Evolutionary conservation across 2,888 invertebrate genomes (phyloP).

Genomic region (Synanthedon tipuliformis): DNA sequence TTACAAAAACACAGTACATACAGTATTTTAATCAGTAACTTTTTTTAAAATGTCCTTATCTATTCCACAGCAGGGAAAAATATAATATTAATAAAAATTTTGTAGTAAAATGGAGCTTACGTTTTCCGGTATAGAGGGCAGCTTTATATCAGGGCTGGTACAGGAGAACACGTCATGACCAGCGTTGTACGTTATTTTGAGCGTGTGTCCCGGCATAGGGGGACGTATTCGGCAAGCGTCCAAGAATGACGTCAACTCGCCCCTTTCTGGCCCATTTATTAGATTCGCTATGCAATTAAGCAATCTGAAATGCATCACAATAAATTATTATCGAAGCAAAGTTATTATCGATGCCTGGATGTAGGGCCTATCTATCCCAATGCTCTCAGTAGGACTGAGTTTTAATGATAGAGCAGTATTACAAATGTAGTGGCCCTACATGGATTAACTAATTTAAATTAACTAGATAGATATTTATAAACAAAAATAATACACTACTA

Average conservation of each 20-base stretch:
- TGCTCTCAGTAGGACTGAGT: too few species aligned
- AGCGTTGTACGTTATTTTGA: constrained; percentile 47
- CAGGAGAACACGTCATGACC: constrained; percentile 61
- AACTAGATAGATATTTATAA: background rate
- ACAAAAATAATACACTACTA: background rate
- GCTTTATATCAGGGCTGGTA: constrained; percentile 83
- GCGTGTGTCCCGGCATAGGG: constrained; percentile 51
- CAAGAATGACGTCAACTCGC: constrained; percentile 44
- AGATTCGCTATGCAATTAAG: constrained; percentile 86
- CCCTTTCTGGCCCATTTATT: constrained; percentile 63
- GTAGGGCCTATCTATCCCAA: too few species aligned
- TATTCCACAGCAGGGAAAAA: too few species aligned
- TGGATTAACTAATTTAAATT: background rate
- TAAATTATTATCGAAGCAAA: background rate
- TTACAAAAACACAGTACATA: too few species aligned
- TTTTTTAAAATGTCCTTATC: too few species aligned
- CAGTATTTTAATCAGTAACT: too few species aligned
- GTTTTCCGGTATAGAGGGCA: constrained; percentile 96
- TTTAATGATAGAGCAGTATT: too few species aligned
- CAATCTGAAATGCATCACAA: constrained; percentile 64
- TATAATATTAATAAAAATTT: too few species aligned
- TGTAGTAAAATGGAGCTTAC: constrained; percentile 68
- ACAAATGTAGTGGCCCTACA: background rate
- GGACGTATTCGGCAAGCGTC: constrained; percentile 52
- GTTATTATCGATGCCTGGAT: too few species aligned